Base-by-base conservation (phyloP, 2,797 vertebrate genomes). In the Nyctibius grandis region DNA sequence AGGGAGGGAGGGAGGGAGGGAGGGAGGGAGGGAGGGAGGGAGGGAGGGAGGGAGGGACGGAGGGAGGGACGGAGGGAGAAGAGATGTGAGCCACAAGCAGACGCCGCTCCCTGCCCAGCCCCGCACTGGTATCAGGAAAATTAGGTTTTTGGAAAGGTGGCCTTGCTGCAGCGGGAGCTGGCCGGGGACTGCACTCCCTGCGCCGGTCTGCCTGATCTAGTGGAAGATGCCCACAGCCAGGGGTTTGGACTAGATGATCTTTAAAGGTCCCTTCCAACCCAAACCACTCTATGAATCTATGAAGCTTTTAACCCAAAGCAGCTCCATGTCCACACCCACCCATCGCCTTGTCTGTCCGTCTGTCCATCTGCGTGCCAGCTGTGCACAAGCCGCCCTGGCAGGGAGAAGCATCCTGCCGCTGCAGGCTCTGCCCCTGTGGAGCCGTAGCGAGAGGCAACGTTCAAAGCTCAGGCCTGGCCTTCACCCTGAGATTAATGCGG, bases 111-210 rank as follows among this genome's bases (percentile, higher is more conserved):
- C 38, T 77, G 50, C 33, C 45, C 63, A 47, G 33, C 12, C 29
- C 42, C 21, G 67, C 33, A 2, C 23, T 15, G 22, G 9, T 56
- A 21, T 14, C 33, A 19, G 42, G 28, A 8, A 72, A 83, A 44
- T 5, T 0, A 9, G 5, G 0, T 0, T 33, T 61, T 61, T 33
- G 10, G 61, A 44, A 67, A 67, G 3, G 54, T 3, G 1, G 2
- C 38, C 8, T 40, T 38, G 23, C 21, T 29, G 63, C 40, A 20
- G 54, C 12, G 9, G 59, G 36, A 25, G 12, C 34, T 59, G 31
- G 17, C 50, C 12, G 9, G 59, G 36, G 25, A 12, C 34, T 59
- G 31, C 15, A 11, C 7, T 28, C n/a, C 7, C 9, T 34, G 11
- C 1, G 2, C 50, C 6, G 1, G 17, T 8, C 65, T 53, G 74